Base-by-base conservation (phyloP, 2,797 vertebrate genomes). In the Enteromius thamalakanensis region DNA sequence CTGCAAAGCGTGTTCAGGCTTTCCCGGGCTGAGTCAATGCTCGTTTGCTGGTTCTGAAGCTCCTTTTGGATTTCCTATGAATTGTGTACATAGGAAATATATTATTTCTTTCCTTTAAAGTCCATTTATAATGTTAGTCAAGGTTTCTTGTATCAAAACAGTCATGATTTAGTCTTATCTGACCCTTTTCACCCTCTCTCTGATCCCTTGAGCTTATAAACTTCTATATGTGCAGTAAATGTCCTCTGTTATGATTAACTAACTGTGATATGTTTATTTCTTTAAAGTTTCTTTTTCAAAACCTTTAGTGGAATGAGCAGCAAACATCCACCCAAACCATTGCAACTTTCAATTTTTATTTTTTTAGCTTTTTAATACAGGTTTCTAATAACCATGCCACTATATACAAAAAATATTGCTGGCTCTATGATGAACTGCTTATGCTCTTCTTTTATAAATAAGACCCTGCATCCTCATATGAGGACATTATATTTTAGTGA, bases 61-160 rank as follows among this genome's bases (percentile, higher is more conserved):
- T 99, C 96, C 89, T 97, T 97, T 84, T 98, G 97, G 51, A 95
- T 94, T 67, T 98, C 97, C 98, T 99, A 85, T 3, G n/a, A 69
- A 76, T 53, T 42, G 4, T 32, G 55, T 11, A 6, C 17, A 82
- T 8, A 55, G 8, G 40, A 10, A 40, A 72, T 8, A 6, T 53
- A 47, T 9, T 0, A 45, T 47, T 42, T 40, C 0, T 21, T 69
- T 14, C 2, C 6, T 62, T 62, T 29, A 29, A 26, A 62, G 23
- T 23, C n/a, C n/a, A 23, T 58, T 23, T 58, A 23, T 7, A 23
- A 23, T 7, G 37, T 42, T 23, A 69, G 32, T 47, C 19, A 23
- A 14, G n/a, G 23, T 49, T 69, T 69, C 5, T 9, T 51, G 6
- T 29, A 11, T 15, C 53, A 81, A 49, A 47, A 34, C 32, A 40